Evolutionary conservation across 1,140 invertebrate genomes (phyloP), one percentile per base, ranked within the genome.

Genomic region (Pseudomyrmex gracilis): DNA sequence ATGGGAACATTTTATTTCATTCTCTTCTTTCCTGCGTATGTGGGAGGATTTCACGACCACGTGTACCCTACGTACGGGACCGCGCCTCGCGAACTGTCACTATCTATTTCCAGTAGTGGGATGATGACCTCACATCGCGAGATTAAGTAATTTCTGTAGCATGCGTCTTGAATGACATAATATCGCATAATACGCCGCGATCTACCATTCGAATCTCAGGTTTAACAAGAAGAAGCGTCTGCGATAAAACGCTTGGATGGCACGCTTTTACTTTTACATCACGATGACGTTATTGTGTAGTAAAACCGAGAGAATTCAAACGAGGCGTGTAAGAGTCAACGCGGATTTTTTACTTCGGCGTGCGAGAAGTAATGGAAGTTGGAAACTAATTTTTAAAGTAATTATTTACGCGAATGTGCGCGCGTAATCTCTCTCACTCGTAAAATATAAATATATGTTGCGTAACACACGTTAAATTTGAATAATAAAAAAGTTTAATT

Each of bases 41-140:
- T 63, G 57, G 55, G 57, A 63, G 49, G 24, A 24, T 55, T 63
- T 64, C 43, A 53, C 58, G 49, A 61, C 57, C 78, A 82, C 78
- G 70, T 82, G 78, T 20, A 10, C 49, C 49, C 78, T 45, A 57
- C 78, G 24, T 57, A 24, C 70, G 24, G 20, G 34, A 17, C n/a
- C n/a, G 9, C 13, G 34, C 20, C 78, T 24, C 68, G 15, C 24
- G 4, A 63, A 63, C 49, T 85, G 78, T 88, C 87, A 89, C 70
- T 76, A n/a, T 51, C 64, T 89, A 89, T 89, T 89, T 89, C 67
- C 87, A 84, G 71, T 17, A 5, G 34, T 34, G 22, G 34, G 45
- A 84, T 88, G 45, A 84, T 88, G 87, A 89, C 57, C 83, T 89
- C 87, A 89, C 74, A 7, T 9, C 8, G 15, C 53, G 51, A 61